Conservation (phyloP, 2,797 vertebrate species). For the Psittacula echo region DNA sequence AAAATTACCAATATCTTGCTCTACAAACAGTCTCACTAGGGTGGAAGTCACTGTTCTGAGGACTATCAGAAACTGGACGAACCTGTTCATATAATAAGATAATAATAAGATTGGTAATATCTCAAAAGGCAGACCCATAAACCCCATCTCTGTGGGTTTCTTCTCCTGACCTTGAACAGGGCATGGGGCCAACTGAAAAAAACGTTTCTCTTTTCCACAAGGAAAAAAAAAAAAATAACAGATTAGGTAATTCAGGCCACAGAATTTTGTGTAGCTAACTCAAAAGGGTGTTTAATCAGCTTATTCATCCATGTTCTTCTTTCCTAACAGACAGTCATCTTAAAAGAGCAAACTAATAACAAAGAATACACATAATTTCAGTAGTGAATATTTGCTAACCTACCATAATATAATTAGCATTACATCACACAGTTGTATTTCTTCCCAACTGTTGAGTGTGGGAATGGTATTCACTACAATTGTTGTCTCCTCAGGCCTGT, state of each 20-base stretch:
- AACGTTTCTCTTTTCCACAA: neutral
- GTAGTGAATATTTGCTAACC: neutral
- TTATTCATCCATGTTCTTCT: slow-evolving; percentile 48
- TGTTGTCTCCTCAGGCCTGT: slow-evolving; percentile 10
- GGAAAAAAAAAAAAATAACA: neutral
- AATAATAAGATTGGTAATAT: neutral
- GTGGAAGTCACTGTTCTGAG: neutral
- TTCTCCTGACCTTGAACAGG: neutral
- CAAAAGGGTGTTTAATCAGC: slow-evolving; percentile 44
- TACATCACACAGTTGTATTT: neutral
- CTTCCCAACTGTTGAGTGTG: neutral
- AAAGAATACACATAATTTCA: slow-evolving; percentile 19
- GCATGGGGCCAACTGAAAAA: neutral
- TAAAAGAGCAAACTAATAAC: slow-evolving; percentile 26
- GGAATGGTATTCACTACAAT: neutral
- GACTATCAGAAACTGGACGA: neutral
- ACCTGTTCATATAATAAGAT: neutral
- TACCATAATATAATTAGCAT: neutral
- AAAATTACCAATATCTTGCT: neutral
- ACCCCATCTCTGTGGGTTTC: neutral
- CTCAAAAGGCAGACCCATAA: neutral
- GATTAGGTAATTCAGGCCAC: neutral
- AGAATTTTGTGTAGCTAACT: slow-evolving; percentile 18
- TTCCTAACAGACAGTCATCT: slow-evolving; percentile 8
- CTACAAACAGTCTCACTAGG: neutral